These are phyloP conservation scores for Agapornis roseicollis DNA, from an alignment of 2,113 vertebrate species.

Conservation along the genomic window DNA sequence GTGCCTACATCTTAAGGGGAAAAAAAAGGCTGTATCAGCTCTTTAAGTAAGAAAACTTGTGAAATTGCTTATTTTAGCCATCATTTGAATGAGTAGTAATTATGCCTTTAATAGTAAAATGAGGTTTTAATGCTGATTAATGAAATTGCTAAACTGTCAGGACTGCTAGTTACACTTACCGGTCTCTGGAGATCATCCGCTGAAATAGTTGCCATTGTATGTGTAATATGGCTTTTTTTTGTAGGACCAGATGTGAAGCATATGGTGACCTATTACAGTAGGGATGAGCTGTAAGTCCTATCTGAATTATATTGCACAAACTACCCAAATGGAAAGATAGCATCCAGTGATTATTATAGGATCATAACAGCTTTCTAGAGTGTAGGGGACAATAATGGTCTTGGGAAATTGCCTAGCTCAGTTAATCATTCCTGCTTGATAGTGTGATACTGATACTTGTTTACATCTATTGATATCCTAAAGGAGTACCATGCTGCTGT, in stretches of 20 bases:
- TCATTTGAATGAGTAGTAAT: background rate
- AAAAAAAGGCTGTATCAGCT: background rate
- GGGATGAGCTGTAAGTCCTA: slow-evolving; percentile 5
- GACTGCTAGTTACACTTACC: background rate
- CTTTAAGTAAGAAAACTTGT: background rate
- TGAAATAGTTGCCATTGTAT: background rate
- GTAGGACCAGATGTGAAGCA: slow-evolving; percentile 60
- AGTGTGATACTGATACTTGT: background rate
- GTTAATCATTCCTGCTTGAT: background rate
- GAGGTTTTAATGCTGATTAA: slow-evolving; percentile 56
- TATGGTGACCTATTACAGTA: slow-evolving; percentile 44
- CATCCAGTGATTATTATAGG: background rate
- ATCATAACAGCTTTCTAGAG: background rate
- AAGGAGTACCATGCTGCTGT: background rate
- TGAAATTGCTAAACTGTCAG: slow-evolving; percentile 31
- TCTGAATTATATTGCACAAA: slow-evolving; percentile 7
- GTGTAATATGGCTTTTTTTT: slow-evolving; percentile 19
- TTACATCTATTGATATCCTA: background rate
- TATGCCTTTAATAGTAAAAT: slow-evolving; percentile 28
- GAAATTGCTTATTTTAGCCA: background rate
- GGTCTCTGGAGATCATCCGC: slow-evolving; percentile 4
- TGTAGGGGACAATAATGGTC: background rate
- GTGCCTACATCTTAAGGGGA: background rate
- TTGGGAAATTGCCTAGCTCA: background rate
- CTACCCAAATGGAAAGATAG: background rate